These are phyloP conservation scores for Drosophila ochracea DNA, from an alignment of 2,888 invertebrate species.

Conservation along the genomic window DNA sequence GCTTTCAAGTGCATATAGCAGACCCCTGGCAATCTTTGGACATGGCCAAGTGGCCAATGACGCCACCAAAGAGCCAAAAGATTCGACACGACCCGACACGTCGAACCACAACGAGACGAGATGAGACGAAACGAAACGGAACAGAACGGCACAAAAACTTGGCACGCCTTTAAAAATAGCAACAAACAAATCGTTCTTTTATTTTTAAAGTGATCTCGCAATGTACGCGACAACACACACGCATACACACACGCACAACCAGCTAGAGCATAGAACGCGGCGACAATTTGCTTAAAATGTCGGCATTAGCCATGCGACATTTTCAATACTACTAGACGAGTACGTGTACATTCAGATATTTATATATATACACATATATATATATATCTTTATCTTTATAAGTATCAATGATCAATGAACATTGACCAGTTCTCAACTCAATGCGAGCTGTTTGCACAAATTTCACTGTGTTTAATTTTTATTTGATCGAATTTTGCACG, in stretches of 20 bases:
- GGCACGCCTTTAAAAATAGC: constrained; percentile 78
- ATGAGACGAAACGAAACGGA: constrained; percentile 21
- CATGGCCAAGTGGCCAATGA: constrained; percentile 63
- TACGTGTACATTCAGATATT: constrained; percentile 3
- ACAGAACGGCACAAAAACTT: constrained; percentile 66
- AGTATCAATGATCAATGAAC: constrained; percentile 8
- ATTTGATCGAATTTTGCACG: constrained; percentile 24
- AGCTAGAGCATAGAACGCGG: constrained; percentile 34
- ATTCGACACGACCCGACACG: constrained; percentile 21
- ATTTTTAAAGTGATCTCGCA: constrained; percentile 79
- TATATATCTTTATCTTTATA: neutral
- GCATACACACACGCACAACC: constrained; percentile 29
- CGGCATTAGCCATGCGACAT: constrained; percentile 38
- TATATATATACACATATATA: neutral
- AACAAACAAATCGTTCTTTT: constrained; percentile 78
- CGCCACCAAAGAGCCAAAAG: constrained; percentile 52
- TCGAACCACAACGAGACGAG: constrained; percentile 14
- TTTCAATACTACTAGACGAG: constrained; percentile 4
- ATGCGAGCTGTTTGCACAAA: neutral
- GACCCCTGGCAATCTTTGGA: constrained; percentile 47
- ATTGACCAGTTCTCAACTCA: neutral
- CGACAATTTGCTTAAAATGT: constrained; percentile 59
- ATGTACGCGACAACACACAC: constrained; percentile 57
- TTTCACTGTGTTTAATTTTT: constrained; percentile 13
- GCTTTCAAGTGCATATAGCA: constrained; percentile 71